phyloP scores from a whole-genome alignment of 2,888 invertebrate species.

The Pseudococcus viburni region DNA sequence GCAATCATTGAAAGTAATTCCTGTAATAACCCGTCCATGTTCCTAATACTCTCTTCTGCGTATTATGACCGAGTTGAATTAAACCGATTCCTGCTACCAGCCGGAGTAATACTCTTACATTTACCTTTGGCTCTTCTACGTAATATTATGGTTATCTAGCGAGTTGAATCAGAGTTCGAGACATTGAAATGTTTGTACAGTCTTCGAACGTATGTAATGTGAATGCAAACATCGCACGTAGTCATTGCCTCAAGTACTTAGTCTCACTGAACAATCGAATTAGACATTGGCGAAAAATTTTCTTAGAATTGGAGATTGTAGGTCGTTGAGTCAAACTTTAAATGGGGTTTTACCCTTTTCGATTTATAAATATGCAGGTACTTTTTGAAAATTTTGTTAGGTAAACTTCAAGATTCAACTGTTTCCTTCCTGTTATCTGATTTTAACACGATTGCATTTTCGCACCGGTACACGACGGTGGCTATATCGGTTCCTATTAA shows the following conservation, averaged over 20 bases:
- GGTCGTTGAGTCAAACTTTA: not conserved
- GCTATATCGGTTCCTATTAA: not conserved
- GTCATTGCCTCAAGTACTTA: conserved; percentile 3
- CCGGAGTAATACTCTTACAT: not conserved
- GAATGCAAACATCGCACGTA: conserved; percentile 29
- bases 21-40: not conserved
- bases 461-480: not conserved
- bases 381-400: not conserved
- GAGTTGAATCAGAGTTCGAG: not conserved
- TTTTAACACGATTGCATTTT: not conserved
- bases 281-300: not conserved
- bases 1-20: conserved; percentile 4
- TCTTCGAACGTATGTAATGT: not conserved
- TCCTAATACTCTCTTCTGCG: not conserved
- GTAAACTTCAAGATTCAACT: not conserved
- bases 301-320: not conserved
- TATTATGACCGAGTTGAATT: not conserved
- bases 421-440: not conserved
- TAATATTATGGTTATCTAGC: not conserved
- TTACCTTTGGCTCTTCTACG: not conserved
- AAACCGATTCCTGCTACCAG: not conserved
- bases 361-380: not conserved
- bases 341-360: not conserved
- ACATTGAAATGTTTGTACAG: conserved; percentile 37
- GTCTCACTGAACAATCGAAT: not conserved